Evolutionary conservation across 2,797 vertebrate species (phyloP).

Genomic region (Scolopax rusticola): DNA sequence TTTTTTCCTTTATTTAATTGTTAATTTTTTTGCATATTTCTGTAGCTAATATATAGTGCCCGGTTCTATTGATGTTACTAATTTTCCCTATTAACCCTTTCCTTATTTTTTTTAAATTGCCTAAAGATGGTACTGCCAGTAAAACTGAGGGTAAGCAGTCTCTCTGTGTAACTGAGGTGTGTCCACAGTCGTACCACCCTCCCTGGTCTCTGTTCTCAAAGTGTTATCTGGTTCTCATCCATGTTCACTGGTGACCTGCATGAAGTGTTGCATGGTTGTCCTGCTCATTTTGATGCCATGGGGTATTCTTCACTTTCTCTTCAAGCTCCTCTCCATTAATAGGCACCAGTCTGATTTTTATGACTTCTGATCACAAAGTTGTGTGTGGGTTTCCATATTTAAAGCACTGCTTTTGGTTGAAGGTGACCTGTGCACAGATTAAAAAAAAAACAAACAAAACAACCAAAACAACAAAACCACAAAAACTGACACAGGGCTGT

Average conservation of each 20-base stretch:
- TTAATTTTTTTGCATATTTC: constrained; percentile 57
- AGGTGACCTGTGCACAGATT: neutral
- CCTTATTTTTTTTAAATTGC: constrained; percentile 88
- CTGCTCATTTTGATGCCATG: constrained; percentile 68
- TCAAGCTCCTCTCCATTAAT: neutral
- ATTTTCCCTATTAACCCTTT: constrained; percentile 84
- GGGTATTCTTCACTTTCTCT: constrained; percentile 46
- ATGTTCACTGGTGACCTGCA: constrained; percentile 86
- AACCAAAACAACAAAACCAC: neutral
- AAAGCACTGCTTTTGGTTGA: constrained; percentile 1
- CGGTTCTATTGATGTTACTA: constrained; percentile 78
- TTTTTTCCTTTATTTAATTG: constrained; percentile 56
- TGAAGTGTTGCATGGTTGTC: constrained; percentile 89
- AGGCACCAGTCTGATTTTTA: constrained; percentile 7
- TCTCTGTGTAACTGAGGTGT: constrained; percentile 82
- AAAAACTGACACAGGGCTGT: neutral
- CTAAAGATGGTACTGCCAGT: constrained; percentile 95
- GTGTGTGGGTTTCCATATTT: neutral
- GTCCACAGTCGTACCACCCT: constrained; percentile 71
- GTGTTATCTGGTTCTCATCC: constrained; percentile 79
- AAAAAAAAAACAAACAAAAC: neutral
- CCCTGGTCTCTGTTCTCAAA: constrained; percentile 74
- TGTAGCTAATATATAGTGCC: constrained; percentile 74
- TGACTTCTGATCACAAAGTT: neutral
- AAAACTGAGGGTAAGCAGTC: constrained; percentile 96